phyloP scores from a whole-genome alignment of 2,888 invertebrate species.

The Latrodectus elegans region DNA sequence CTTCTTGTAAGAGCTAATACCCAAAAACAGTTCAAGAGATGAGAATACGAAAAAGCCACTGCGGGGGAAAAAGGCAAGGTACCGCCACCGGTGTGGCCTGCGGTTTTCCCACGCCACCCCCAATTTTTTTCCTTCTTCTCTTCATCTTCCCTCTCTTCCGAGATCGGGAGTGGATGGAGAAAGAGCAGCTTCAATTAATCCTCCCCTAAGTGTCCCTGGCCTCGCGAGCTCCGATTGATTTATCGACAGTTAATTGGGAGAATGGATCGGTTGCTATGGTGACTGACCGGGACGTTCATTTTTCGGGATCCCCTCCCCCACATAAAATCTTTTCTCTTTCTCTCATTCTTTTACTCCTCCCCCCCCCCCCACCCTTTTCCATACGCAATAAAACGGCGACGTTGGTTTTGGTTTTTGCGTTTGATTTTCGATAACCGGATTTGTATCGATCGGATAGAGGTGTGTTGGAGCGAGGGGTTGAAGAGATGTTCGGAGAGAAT shows the following conservation, averaged over 20 bases:
- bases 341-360: slow-evolving; percentile 19
- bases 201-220: slow-evolving; percentile 66
- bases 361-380: slow-evolving; percentile 14
- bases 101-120: slow-evolving; percentile 65
- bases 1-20: slow-evolving; percentile 55
- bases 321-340: slow-evolving; percentile 41
- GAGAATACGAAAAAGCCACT: slow-evolving; percentile 39
- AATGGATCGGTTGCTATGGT: slow-evolving; percentile 71
- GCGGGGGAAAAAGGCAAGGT: slow-evolving; percentile 34
- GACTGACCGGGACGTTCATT: slow-evolving; percentile 68
- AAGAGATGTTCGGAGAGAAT: slow-evolving; percentile 23
- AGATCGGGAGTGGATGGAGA: slow-evolving; percentile 8
- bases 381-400: slow-evolving; percentile 67
- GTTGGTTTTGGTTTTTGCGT: slow-evolving; percentile 69
- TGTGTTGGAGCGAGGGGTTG: slow-evolving; percentile 22
- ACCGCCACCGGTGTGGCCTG: slow-evolving; percentile 41
- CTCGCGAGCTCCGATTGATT: slow-evolving; percentile 70
- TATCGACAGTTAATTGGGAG: slow-evolving; percentile 71
- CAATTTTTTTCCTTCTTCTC: slow-evolving; percentile 3
- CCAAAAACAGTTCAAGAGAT: slow-evolving; percentile 24
- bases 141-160: slow-evolving; percentile 13
- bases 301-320: slow-evolving; percentile 38
- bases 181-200: slow-evolving; percentile 69
- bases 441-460: slow-evolving; percentile 68
- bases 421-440: slow-evolving; percentile 71